Base-by-base conservation (phyloP, 2,113 vertebrate species). In the Eurypyga helias region DNA sequence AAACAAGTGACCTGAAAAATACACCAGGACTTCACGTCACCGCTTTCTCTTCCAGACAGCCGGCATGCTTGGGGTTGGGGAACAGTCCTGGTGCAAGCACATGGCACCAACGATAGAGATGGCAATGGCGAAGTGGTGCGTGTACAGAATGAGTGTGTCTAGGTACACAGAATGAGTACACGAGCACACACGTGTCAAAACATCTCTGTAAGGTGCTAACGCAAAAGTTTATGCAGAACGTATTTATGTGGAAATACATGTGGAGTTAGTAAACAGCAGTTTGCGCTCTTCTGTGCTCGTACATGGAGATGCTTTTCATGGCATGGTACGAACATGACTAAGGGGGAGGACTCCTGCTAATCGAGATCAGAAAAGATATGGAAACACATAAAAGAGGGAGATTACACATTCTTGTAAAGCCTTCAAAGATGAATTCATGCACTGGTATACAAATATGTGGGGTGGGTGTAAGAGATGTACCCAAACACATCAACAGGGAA, bases 331-430 rank as follows among this genome's bases (percentile, higher is more conserved):
- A 96, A 83, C 81, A 73, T 61, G 87, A 41, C 89, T 91, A 89
- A 91, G 92, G 91, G 81, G 89, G 81, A 96, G 87, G 73, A 67
- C 49, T 89, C 62, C 84, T 96, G 87, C 24, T 91, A 72, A 80
- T 80, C 0, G 1, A 95, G 94, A 97, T 96, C 38, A 85, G 83
- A 93, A 91, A 51, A 92, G 95, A 96, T 97, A 96, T 90, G 97
- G 96, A 96, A 95, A 70, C 71, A 94, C 88, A 90, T 96, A 34
- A 96, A 96, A 96, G 89, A 73, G 36, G 60, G 69, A 89, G 90
- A 95, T 95, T 78, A 71, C 31, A 87, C 88, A 86, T 96, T 97
- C 95, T 87, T 96, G 90, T 96, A 67, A 88, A 96, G 60, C 72
- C 88, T 96, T 97, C 93, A 96, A 96, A 97, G 96, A 17, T 88